Percentiles rank a stretch among this genome's conserved stretches.
Conservation (phyloP, 2,113 vertebrate genomes). For the Murina feae region DNA sequence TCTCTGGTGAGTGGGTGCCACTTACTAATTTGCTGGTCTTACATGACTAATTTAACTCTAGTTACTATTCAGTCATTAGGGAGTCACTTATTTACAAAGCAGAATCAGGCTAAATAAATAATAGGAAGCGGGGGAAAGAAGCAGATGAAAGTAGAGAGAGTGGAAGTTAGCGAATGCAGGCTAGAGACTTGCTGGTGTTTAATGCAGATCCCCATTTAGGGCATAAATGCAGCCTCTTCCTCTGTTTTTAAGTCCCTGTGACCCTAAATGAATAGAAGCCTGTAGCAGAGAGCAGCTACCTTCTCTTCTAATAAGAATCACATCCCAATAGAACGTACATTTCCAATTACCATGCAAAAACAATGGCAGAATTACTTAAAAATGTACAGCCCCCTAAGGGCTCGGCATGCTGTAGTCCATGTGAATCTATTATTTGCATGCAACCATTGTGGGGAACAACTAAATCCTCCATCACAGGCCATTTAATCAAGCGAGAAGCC, state of each 20-base stretch:
- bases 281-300: constrained; percentile 50
- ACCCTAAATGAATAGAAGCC: constrained; percentile 62
- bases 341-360: constrained; percentile 76
- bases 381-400: constrained; percentile 68
- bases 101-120: constrained; percentile 62
- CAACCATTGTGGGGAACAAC: constrained; percentile 47
- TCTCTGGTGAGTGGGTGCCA: constrained; percentile 36
- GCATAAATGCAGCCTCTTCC: background rate
- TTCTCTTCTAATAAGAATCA: constrained; percentile 74
- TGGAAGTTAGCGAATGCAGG: background rate
- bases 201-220: background rate
- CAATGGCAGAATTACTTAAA: constrained; percentile 70
- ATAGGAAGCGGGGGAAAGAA: constrained; percentile 49
- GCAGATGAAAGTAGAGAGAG: constrained; percentile 1
- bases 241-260: constrained; percentile 37
- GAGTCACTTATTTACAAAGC: constrained; percentile 49
- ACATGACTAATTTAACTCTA: constrained; percentile 66
- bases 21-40: constrained; percentile 58
- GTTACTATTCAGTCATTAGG: constrained; percentile 55
- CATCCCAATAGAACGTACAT: constrained; percentile 53
- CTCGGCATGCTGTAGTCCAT: constrained; percentile 48
- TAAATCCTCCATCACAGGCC: constrained; percentile 54
- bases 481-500: constrained; percentile 70
- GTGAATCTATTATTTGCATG: constrained; percentile 64
- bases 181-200: constrained; percentile 8